phyloP scores from a whole-genome alignment of 2,797 vertebrate genomes.

The Distichodus sexfasciatus region DNA sequence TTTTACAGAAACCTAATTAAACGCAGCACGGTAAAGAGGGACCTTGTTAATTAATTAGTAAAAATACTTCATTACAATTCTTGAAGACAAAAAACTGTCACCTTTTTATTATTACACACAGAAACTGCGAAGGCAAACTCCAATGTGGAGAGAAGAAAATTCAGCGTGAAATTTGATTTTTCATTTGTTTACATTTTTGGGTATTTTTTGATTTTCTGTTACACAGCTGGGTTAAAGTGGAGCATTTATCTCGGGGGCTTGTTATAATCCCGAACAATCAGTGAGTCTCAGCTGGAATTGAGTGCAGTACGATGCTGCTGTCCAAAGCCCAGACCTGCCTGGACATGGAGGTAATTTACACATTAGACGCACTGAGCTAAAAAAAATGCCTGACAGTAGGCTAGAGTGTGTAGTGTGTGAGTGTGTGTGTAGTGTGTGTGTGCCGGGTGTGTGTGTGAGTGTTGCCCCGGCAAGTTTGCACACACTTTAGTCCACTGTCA shows the following conservation, averaged over 20 bases:
- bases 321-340: slow-evolving; percentile 45
- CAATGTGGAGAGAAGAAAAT: neutral
- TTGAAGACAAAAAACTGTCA: too few relatives aligned
- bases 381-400: too few relatives aligned
- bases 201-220: neutral
- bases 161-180: neutral
- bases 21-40: too few relatives aligned
- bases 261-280: neutral
- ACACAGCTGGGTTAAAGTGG: neutral
- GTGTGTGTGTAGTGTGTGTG: slow-evolving; percentile 12
- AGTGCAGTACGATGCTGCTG: too few relatives aligned
- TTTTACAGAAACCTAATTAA: too few relatives aligned
- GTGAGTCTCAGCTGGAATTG: neutral
- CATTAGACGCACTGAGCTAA: slow-evolving; percentile 48
- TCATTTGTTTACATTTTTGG: neutral
- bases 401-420: slow-evolving; percentile 13
- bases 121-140: too few relatives aligned
- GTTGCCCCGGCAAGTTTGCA: slow-evolving; percentile 55
- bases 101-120: too few relatives aligned
- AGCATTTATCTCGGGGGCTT: neutral
- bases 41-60: too few relatives aligned
- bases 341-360: slow-evolving; percentile 56
- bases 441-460: slow-evolving; percentile 16
- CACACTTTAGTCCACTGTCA: slow-evolving; percentile 59
- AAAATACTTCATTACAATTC: too few relatives aligned